Evolutionary conservation across 64 coral and sea anemone species (phyloP).

Genomic region (Dendronephthya gigantea): DNA sequence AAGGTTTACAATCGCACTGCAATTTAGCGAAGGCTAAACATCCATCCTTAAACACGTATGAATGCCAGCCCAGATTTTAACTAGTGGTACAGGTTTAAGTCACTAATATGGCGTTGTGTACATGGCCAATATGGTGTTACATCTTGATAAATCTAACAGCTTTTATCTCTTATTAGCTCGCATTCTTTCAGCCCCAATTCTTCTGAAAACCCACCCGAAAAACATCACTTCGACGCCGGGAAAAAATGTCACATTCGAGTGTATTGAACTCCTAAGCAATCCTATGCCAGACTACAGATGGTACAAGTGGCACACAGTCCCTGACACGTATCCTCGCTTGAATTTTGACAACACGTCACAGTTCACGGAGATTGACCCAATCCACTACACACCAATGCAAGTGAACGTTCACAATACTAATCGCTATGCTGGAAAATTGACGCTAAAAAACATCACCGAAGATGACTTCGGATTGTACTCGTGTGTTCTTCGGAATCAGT

Average conservation of each 20-base stretch:
- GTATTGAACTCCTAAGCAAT: slow-evolving; percentile 42
- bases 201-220: slow-evolving; percentile 33
- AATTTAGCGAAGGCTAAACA: no score
- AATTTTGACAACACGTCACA: slow-evolving; percentile 24
- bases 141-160: neutral
- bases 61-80: no score
- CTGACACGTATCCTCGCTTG: slow-evolving; percentile 15
- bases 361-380: slow-evolving; percentile 45
- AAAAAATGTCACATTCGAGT: slow-evolving; percentile 31
- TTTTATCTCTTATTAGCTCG: slow-evolving; percentile 2
- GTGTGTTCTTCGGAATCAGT: slow-evolving; percentile 13
- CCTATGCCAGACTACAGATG: slow-evolving; percentile 57
- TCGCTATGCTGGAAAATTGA: slow-evolving; percentile 2
- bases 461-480: slow-evolving; percentile 37
- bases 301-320: slow-evolving; percentile 37
- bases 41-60: no score
- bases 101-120: no score
- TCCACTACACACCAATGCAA: slow-evolving; percentile 41
- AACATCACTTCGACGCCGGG: slow-evolving; percentile 38
- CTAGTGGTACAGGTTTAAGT: no score
- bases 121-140: no score
- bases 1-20: no score
- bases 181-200: slow-evolving; percentile 28
- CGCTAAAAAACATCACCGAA: slow-evolving; percentile 27
- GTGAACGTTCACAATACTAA: neutral